These are phyloP conservation scores for Drosophila colorata DNA, from an alignment of 2,888 invertebrate genomes.

Conservation along the genomic window DNA sequence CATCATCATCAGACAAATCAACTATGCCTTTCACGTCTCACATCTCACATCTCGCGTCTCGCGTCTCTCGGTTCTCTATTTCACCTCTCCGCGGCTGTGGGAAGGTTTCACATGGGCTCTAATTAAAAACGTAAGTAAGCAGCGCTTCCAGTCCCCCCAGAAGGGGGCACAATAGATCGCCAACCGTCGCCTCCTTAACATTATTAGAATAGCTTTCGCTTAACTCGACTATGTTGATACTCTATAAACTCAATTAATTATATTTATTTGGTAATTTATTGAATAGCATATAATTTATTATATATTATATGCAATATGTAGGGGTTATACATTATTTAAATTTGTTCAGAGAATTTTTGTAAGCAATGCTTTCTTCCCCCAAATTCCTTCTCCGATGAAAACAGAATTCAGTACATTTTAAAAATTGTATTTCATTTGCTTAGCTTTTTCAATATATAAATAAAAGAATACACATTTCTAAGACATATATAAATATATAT, in stretches of 20 bases:
- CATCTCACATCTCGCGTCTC: conserved; percentile 7
- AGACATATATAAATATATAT: too few relatives aligned
- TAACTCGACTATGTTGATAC: not conserved
- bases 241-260: not conserved
- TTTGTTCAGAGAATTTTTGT: too few relatives aligned
- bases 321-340: too few relatives aligned
- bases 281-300: too few relatives aligned
- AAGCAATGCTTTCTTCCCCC: too few relatives aligned
- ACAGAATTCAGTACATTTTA: too few relatives aligned
- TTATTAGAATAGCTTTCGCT: not conserved
- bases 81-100: conserved; percentile 17
- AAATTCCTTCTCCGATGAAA: too few relatives aligned
- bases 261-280: not conserved
- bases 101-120: conserved; percentile 45
- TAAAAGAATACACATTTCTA: too few relatives aligned
- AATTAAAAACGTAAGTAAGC: conserved; percentile 51
- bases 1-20: conserved; percentile 53
- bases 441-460: too few relatives aligned
- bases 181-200: not conserved
- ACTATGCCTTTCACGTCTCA: conserved; percentile 50
- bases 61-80: conserved; percentile 1
- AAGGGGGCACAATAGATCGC: not conserved
- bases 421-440: too few relatives aligned
- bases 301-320: too few relatives aligned
- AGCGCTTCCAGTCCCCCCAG: not conserved